Evolutionary conservation across 2,113 vertebrate species (phyloP), one percentile per base, ranked within the genome.

Genomic region (Mystacornis crossleyi): DNA sequence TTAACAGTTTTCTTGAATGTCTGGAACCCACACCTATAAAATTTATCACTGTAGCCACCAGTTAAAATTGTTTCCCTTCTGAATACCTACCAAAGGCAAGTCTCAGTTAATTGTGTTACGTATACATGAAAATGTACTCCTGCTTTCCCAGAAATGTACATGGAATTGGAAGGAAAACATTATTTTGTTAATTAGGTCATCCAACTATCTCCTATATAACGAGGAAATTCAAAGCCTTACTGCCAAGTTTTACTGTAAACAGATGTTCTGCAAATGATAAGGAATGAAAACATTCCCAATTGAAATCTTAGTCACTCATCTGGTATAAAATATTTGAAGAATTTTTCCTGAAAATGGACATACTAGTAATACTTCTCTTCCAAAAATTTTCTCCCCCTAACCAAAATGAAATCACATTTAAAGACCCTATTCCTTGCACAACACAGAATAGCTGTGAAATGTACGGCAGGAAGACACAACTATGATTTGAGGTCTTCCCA

Each of bases 241-340:
- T 87, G 70, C 70, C 74, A 87, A 87, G 14, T 72, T 93, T 85
- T 82, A 81, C 73, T 72, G 65, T 79, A 69, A 86, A 80, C n/a
- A 89, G 73, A 90, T 95, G 71, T 82, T 96, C 62, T 66, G 54
- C 38, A 33, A 96, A 69, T 43, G 34, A 87, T 57, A 79, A 75
- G 65, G 53, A 91, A 85, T 80, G 9, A 89, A 79, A 96, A 69
- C 24, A 58, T 80, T 91, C 58, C 53, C 38, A 82, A 23, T 0
- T 65, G 45, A 80, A 95, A 90, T 62, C 29, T 66, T 65, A 82
- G 57, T 33, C 28, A 57, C 33, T 93, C 54, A 73, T 77, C 42
- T 28, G 13, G 26, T 73, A 65, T 26, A 62, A 81, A 91, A 69
- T 50, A 69, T 82, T 95, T 55, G 24, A 89, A 54, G 33, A 51